Base-by-base conservation (phyloP, 1,140 invertebrate genomes). In the Hydropsyche tenuis region DNA sequence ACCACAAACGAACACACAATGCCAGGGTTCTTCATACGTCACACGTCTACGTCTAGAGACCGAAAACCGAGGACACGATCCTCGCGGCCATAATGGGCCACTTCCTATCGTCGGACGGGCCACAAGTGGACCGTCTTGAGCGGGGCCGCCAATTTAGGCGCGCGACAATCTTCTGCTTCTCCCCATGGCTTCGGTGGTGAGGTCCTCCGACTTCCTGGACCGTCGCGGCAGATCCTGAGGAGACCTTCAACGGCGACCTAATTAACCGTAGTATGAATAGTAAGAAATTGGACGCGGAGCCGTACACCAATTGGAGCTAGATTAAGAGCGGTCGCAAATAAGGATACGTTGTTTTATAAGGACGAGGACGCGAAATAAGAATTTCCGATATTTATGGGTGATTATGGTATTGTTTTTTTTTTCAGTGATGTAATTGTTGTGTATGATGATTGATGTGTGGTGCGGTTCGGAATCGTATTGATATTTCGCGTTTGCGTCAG, bases 71-170 rank as follows among this genome's bases (percentile, higher is more conserved):
- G 48, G 48, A 51, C n/a, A n/a, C 48, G 48, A 51, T 16, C 30
- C 63, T 65, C 48, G 11, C 23, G 56, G 12, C 18, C 12, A 25
- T 75, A 75, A 75, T 75, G 64, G 66, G 11, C 51, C 42, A 63
- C 69, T 75, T 75, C 74, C 69, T 75, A 53, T 71, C 48, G 48
- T 25, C 30, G 30, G 9, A 3, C 27, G 60, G 63, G 42, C 23
- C 20, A 63, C 42, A 71, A 75, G 68, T 74, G 51, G 68, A 60
- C 66, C 74, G 74, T 45, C 74, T 75, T 75, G 51, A 72, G 56
- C 69, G 69, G 60, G 68, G 74, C 64, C 74, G 27, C 69, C 74
- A 75, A 75, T 75, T 75, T 75, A 75, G 72, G 72, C 72, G 9
- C 30, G 30, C 30, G 30, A 73, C 63, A 65, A 73, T 73, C 64